Conservation (phyloP, 2,797 vertebrate species). For the Pelochelys cantorii region DNA sequence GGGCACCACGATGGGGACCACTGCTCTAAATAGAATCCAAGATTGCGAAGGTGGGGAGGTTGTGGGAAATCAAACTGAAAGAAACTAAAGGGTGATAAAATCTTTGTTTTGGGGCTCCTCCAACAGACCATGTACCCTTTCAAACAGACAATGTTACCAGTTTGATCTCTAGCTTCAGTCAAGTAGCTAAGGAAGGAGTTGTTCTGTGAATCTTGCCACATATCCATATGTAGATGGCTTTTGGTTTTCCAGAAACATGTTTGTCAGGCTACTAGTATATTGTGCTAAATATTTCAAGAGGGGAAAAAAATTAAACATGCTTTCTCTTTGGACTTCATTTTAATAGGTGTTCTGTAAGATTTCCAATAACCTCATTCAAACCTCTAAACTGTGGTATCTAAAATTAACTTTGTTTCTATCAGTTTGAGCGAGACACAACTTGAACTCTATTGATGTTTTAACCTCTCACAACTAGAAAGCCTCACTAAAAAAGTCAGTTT, state of each 20-base stretch:
- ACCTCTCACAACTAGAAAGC: background rate
- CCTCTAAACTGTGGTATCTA: background rate
- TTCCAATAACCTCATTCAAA: background rate
- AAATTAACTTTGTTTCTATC: rapidly evolving
- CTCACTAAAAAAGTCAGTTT: background rate
- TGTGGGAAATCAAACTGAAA: background rate
- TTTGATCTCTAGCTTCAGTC: background rate
- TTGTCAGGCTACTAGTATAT: background rate
- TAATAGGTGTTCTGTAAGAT: background rate
- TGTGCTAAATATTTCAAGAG: background rate
- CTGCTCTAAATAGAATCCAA: conserved; percentile 7
- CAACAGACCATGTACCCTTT: background rate
- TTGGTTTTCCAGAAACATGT: background rate
- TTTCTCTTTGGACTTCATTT: background rate
- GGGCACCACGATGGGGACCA: too few species aligned
- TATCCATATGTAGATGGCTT: background rate
- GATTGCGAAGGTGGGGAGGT: background rate
- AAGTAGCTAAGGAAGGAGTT: rapidly evolving
- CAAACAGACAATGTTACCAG: background rate
- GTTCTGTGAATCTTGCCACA: background rate
- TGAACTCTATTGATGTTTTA: background rate
- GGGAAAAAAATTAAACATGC: background rate
- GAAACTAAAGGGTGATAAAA: background rate
- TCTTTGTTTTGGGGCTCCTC: background rate
- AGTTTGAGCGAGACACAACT: background rate